A percentile compares a stretch with the other conserved stretches of the same genome.
Evolutionary conservation across 1,140 invertebrate genomes (phyloP).

Genomic region (Aricia agestis): DNA sequence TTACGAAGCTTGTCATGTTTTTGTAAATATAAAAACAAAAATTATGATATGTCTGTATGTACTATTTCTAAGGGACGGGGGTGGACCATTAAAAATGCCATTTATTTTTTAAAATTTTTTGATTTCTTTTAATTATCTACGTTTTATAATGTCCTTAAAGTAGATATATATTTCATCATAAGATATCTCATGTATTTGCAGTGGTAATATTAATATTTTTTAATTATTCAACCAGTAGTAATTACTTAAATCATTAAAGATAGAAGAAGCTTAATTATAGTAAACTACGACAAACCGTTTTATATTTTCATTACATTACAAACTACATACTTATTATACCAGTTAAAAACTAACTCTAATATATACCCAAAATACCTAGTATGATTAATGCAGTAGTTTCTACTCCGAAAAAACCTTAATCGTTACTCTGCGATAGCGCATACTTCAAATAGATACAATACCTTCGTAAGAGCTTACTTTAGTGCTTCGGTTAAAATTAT

Average conservation of each 20-base stretch:
- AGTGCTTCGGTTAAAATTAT: constrained; percentile 74
- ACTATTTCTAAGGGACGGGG: constrained; percentile 40
- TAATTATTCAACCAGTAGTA: constrained; percentile 76
- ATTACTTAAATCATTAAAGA: constrained; percentile 75
- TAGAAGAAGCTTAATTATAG: constrained; percentile 77
- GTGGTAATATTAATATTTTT: constrained; percentile 76
- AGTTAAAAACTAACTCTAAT: constrained; percentile 74
- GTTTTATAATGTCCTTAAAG: constrained; percentile 77
- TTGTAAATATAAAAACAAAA: constrained; percentile 66
- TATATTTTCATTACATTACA: constrained; percentile 73
- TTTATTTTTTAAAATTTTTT: constrained; percentile 71
- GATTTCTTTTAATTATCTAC: constrained; percentile 78
- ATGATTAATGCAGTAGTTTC: constrained; percentile 74
- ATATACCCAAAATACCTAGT: constrained; percentile 77
- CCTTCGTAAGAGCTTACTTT: constrained; percentile 68
- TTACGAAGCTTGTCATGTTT: constrained; percentile 34
- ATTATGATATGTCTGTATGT: constrained; percentile 57
- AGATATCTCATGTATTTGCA: constrained; percentile 78
- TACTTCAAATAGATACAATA: constrained; percentile 60
- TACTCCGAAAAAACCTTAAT: constrained; percentile 67
- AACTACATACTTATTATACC: constrained; percentile 73
- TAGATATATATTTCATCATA: constrained; percentile 77
- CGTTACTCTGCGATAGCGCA: constrained; percentile 70
- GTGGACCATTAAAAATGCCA: constrained; percentile 73
- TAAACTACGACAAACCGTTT: constrained; percentile 75